Conservation (phyloP, 2,797 vertebrate genomes). For the Loriculus beryllinus region DNA sequence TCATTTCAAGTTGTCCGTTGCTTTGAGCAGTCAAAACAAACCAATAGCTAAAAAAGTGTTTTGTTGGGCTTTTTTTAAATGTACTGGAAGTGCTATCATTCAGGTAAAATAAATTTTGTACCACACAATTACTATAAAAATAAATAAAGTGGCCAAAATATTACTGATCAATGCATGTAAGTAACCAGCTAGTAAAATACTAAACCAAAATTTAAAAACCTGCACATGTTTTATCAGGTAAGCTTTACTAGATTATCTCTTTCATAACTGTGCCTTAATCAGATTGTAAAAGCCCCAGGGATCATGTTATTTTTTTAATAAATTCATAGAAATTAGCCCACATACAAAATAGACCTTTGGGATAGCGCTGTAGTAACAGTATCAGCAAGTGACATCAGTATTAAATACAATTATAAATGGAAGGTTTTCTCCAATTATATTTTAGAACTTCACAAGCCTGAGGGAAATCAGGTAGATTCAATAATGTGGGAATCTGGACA, state of each 20-base stretch:
- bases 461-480: neutral
- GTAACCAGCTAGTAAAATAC: neutral
- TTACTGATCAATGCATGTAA: neutral
- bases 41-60: neutral
- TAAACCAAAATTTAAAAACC: neutral
- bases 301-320: neutral
- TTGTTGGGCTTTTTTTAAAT: too few relatives aligned
- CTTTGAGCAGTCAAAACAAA: neutral
- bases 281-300: neutral
- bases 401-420: neutral
- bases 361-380: neutral
- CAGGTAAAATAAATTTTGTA: neutral
- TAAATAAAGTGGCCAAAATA: neutral
- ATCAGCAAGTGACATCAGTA: neutral
- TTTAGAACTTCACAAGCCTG: neutral
- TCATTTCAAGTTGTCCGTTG: neutral
- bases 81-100: neutral
- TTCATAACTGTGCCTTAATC: neutral
- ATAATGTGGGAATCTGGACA: neutral
- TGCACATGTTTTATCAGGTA: neutral
- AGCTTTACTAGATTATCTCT: neutral
- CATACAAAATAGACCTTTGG: neutral
- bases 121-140: neutral
- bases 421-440: neutral
- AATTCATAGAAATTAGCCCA: neutral